Evolutionary conservation across 2,888 invertebrate species (phyloP).

Genomic region (Galeopsomyia nigrocyanea): DNA sequence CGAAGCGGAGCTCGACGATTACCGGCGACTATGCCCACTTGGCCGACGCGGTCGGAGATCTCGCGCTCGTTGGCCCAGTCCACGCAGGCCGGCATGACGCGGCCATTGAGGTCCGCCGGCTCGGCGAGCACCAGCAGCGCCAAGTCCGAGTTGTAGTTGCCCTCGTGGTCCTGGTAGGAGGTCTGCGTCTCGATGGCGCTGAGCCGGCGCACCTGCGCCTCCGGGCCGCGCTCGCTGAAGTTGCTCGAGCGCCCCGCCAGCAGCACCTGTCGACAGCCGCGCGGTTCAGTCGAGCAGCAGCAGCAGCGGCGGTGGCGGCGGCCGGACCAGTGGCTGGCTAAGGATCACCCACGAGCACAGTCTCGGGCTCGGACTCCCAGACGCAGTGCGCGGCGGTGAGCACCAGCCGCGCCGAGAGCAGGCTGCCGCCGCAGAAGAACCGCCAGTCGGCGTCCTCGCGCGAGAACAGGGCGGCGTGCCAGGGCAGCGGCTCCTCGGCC

Average conservation of each 20-base stretch:
- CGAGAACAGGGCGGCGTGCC: slow-evolving; percentile 73
- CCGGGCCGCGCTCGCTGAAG: slow-evolving; percentile 51
- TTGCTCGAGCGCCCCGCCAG: slow-evolving; percentile 47
- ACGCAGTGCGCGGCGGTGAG: slow-evolving; percentile 70
- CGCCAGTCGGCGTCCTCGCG: slow-evolving; percentile 66
- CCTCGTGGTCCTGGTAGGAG: too few species aligned
- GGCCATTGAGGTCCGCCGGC: slow-evolving; percentile 72
- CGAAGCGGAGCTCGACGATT: slow-evolving; percentile 22
- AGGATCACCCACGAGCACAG: too few species aligned
- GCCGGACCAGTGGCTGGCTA: too few species aligned
- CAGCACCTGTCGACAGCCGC: too few species aligned
- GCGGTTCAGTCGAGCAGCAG: too few species aligned
- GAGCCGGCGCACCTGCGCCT: slow-evolving; percentile 75
- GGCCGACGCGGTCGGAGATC: slow-evolving; percentile 48
- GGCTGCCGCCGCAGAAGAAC: slow-evolving; percentile 73
- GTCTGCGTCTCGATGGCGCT: slow-evolving; percentile 70
- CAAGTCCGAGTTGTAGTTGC: slow-evolving; percentile 73
- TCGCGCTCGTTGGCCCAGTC: slow-evolving; percentile 66
- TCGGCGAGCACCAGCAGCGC: slow-evolving; percentile 74
- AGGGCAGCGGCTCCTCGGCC: slow-evolving; percentile 69
- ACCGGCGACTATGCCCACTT: slow-evolving; percentile 57
- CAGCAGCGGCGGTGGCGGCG: too few species aligned
- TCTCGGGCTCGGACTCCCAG: slow-evolving; percentile 63
- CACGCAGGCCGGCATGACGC: slow-evolving; percentile 67
- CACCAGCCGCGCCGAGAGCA: slow-evolving; percentile 69